These are phyloP conservation scores for Priocnemis perturbator DNA, from an alignment of 2,888 invertebrate genomes.

Conservation along the genomic window DNA sequence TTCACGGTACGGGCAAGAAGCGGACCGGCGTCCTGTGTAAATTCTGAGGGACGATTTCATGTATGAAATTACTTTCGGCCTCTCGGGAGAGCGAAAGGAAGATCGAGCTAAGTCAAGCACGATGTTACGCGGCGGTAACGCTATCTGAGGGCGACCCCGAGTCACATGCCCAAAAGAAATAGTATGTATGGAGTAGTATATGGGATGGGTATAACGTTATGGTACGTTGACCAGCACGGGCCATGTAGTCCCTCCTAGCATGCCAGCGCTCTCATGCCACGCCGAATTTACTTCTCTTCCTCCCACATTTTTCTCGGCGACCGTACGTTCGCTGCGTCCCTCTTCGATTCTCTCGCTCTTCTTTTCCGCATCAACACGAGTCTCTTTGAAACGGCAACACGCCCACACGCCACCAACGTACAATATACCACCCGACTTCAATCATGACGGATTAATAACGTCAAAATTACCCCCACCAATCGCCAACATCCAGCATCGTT, in stretches of 20 bases:
- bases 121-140: conserved; percentile 39
- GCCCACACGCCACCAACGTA: too few relatives aligned
- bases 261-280: conserved; percentile 59
- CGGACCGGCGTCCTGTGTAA: conserved; percentile 5
- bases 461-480: too few relatives aligned
- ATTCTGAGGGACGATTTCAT: conserved; percentile 46
- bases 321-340: conserved; percentile 38
- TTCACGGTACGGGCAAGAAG: background rate
- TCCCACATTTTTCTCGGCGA: conserved; percentile 36
- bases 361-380: conserved; percentile 36
- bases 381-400: conserved; percentile 1
- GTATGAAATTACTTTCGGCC: conserved; percentile 49
- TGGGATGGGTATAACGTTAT: conserved; percentile 73
- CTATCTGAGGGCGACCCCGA: conserved; percentile 49
- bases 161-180: conserved; percentile 65
- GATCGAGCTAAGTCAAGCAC: conserved; percentile 49
- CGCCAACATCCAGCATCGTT: too few relatives aligned
- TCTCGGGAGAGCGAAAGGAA: conserved; percentile 47
- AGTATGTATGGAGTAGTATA: conserved; percentile 59
- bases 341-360: conserved; percentile 48
- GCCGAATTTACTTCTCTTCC: conserved; percentile 62
- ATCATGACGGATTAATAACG: too few relatives aligned
- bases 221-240: conserved; percentile 73
- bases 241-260: conserved; percentile 63
- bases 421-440: too few relatives aligned